phyloP scores from a whole-genome alignment of 2,113 vertebrate genomes.

The Cavia aperea region DNA sequence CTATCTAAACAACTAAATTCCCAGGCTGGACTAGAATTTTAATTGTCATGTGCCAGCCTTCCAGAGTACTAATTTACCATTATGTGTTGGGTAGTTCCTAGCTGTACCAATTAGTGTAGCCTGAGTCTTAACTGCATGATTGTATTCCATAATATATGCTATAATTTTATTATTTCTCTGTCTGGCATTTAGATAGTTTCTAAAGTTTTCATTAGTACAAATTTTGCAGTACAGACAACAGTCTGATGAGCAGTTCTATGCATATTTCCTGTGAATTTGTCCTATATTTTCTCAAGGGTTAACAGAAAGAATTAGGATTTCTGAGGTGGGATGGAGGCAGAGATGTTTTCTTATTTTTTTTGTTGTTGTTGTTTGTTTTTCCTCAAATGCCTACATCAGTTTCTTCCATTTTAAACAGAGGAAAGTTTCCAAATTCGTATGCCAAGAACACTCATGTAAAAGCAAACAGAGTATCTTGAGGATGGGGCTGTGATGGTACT shows the following conservation, averaged over 20 bases:
- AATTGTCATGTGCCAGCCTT: not conserved
- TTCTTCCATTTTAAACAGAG: not conserved
- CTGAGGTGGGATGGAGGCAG: not conserved
- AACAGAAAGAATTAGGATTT: conserved; percentile 26
- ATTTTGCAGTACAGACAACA: not conserved
- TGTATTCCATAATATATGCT: not conserved
- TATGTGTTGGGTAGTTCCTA: not conserved
- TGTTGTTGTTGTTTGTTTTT: not conserved
- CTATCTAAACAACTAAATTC: not conserved
- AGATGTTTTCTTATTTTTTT: not conserved
- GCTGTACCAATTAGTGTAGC: not conserved
- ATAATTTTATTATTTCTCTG: not conserved
- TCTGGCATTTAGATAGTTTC: not conserved
- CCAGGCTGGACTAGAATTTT: not conserved
- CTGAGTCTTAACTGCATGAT: not conserved
- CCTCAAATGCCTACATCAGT: not conserved
- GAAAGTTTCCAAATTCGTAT: not conserved
- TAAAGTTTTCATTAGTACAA: not conserved
- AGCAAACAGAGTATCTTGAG: conserved; percentile 37
- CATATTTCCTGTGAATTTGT: not conserved
- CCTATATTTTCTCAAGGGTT: not conserved
- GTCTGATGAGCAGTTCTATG: not conserved
- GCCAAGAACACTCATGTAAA: not conserved
- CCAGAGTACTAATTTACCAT: not conserved
- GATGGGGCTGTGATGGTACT: not conserved